Evolutionary conservation across 2,113 vertebrate genomes (phyloP), one percentile per base, ranked within the genome.

Genomic region (Philantomba maxwellii): DNA sequence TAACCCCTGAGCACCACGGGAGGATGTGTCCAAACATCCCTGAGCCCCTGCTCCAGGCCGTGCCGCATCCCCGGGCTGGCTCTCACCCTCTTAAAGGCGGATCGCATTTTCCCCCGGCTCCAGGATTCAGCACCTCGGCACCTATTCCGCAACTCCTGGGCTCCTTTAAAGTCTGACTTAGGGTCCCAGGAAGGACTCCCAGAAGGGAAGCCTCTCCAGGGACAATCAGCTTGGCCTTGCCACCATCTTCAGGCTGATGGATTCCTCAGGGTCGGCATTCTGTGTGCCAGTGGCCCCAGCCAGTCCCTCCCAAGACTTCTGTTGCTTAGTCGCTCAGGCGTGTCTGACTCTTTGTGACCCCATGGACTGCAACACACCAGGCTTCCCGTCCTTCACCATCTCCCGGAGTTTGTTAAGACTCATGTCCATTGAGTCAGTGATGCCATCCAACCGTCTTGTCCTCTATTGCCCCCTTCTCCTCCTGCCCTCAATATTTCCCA

Each of bases 281-380:
- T 2, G 11, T 66, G 45, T 12, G 33, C 43, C 25, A 16, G 30
- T 17, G 13, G 47, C 43, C 47, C 45, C 30, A 14, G 39, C 78
- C 30, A 30, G 23, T 39, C 8, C n/a, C 33, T 89, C 21, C 53
- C 45, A 13, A 1, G 4, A 12, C 45, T 66, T 73, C 36, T 25
- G 36, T 39, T 39, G 66, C 3, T 11, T 11, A 43, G 19, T 73
- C 1, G 0, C 36, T 39, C 21, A 39, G 19, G 12, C 2, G 1
- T 0, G 1, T 73, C 36, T 23, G 36, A 39, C n/a, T 70, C n/a
- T 73, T 73, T 73, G 36, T 9, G 36, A 73, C 11, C 66, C 5
- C 36, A 14, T 43, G 66, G 21, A 39, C 21, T 43, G 36, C 36
- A 39, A 11, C 19, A 39, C 0, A 4, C 17, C 64, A 43, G 36